Conservation (phyloP, 92 coral and sea anemone species). For the Actinostola sp. region DNA sequence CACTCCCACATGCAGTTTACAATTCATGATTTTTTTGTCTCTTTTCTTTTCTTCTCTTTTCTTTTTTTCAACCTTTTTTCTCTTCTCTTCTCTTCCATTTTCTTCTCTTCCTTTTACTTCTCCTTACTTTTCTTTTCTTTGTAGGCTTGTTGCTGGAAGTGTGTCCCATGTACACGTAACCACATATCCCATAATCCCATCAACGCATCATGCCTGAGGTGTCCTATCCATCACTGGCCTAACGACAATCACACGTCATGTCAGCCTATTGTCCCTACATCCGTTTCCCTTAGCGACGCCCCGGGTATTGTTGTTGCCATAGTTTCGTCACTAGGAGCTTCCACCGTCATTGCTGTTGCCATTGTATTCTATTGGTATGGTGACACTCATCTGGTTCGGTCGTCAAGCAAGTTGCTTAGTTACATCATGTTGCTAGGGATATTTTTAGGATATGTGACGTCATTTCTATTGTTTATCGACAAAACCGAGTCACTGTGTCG, state of each 20-base stretch:
- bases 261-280: constrained; percentile 64
- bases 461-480: constrained; percentile 68
- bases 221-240: constrained; percentile 76
- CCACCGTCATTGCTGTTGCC: constrained; percentile 51
- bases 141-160: constrained; percentile 88
- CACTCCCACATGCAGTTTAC: no score
- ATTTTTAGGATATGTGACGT: constrained; percentile 66
- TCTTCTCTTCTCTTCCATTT: no score
- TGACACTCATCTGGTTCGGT: constrained; percentile 78
- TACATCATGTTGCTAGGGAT: constrained; percentile 81
- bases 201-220: constrained; percentile 61
- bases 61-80: no score
- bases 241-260: constrained; percentile 79
- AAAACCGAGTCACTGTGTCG: constrained; percentile 70
- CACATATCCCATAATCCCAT: constrained; percentile 74
- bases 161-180: constrained; percentile 74
- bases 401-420: constrained; percentile 75
- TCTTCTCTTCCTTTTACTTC: no score
- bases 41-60: no score
- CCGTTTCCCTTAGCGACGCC: constrained; percentile 62
- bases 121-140: background rate
- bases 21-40: no score
- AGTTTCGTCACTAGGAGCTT: constrained; percentile 56
- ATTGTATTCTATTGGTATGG: constrained; percentile 65
- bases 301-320: constrained; percentile 71